Conservation (phyloP, 2,113 vertebrate species). For the Diadophis punctatus region DNA sequence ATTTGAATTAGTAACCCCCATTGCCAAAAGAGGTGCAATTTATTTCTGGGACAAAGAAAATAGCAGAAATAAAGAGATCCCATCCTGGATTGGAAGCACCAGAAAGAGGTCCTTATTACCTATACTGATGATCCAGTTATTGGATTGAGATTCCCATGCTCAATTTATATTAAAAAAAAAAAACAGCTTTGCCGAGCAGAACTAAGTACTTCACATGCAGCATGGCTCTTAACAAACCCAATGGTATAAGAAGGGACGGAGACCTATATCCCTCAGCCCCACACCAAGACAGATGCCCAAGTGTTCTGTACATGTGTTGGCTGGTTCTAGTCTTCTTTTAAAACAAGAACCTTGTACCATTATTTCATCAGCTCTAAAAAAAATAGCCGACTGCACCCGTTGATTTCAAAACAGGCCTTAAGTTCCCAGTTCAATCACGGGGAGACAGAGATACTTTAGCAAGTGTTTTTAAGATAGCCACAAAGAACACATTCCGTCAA, state of each 20-base stretch:
- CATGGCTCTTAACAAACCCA: not conserved
- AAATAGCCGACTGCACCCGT: not conserved
- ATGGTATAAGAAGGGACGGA: not conserved
- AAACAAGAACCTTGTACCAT: not conserved
- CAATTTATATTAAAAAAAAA: not conserved
- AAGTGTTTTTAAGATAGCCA: not conserved
- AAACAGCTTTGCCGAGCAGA: not conserved
- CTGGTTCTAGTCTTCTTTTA: not conserved
- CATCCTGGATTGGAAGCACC: not conserved
- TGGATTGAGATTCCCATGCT: not conserved
- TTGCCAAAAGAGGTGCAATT: not conserved
- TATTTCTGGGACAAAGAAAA: not conserved
- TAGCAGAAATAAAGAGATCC: too few relatives aligned
- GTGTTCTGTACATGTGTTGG: not conserved
- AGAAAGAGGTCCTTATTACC: not conserved
- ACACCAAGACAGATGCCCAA: not conserved
- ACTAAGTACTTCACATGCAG: not conserved
- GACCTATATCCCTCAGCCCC: not conserved
- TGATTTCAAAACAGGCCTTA: not conserved
- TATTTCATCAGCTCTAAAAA: not conserved
- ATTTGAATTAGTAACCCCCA: not conserved
- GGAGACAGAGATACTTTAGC: not conserved
- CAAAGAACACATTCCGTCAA: not conserved
- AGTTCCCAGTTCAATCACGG: not conserved
- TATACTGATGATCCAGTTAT: not conserved